phyloP scores from a whole-genome alignment of 2,113 vertebrate genomes.

The Amphiprion percula region DNA sequence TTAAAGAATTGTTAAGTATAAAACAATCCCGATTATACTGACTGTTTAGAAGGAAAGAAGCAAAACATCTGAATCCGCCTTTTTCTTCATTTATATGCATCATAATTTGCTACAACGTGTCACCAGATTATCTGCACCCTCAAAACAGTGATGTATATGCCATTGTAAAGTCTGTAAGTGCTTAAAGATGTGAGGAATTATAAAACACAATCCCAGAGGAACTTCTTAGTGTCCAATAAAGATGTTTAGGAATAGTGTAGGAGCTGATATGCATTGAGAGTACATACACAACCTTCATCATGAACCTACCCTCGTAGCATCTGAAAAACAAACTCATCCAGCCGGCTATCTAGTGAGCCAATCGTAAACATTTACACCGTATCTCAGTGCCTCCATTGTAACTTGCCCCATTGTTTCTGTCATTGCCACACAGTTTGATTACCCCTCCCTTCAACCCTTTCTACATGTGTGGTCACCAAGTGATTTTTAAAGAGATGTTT shows the following conservation, averaged over 20 bases:
- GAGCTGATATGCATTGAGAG: constrained; percentile 1
- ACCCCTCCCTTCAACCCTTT: background rate
- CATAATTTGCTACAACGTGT: no score
- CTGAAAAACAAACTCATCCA: background rate
- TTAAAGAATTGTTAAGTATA: no score
- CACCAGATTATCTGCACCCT: no score
- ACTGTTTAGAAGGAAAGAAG: no score
- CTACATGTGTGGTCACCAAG: background rate
- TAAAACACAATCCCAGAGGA: no score
- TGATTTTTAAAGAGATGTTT: constrained; percentile 21
- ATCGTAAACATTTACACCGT: constrained; percentile 12
- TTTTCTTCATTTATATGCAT: no score
- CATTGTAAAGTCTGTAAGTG: no score
- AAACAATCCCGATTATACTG: no score
- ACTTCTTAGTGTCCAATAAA: background rate
- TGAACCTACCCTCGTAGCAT: constrained; percentile 18
- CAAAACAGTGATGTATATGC: no score
- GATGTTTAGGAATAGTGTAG: constrained; percentile 33
- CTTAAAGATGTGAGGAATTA: no score
- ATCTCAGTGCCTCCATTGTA: constrained; percentile 13
- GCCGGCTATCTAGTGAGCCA: constrained; percentile 2
- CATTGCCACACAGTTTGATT: background rate
- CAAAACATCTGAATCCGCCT: no score
- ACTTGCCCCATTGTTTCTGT: constrained; percentile 6
- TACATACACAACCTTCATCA: background rate